A percentile compares a stretch with the other conserved stretches of the same genome.
These are phyloP conservation scores for Thalassaphorura encarpata DNA, from an alignment of 1,140 invertebrate species.

Conservation along the genomic window DNA sequence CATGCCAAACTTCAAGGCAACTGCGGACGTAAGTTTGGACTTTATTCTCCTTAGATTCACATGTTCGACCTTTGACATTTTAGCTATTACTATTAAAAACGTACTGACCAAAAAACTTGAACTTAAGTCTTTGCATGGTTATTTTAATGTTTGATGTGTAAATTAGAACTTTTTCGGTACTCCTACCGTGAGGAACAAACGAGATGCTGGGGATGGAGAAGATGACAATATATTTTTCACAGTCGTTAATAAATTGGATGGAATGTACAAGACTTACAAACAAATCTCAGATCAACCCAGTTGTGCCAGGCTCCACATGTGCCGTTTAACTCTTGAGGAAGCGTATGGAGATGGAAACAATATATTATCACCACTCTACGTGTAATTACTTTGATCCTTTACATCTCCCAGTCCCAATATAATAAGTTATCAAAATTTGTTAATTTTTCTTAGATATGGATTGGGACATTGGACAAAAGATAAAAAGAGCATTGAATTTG, in stretches of 20 bases:
- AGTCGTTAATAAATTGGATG: conserved; percentile 29
- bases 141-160: too few relatives aligned
- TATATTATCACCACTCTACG: conserved; percentile 24
- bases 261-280: conserved; percentile 24
- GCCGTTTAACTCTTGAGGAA: conserved; percentile 25
- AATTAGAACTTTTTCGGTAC: conserved; percentile 32
- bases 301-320: conserved; percentile 28
- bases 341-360: conserved; percentile 14
- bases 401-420: not conserved
- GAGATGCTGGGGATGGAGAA: conserved; percentile 8
- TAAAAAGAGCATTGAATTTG: conserved; percentile 9
- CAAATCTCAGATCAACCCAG: conserved; percentile 18
- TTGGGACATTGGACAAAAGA: conserved; percentile 22
- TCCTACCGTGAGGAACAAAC: conserved; percentile 22
- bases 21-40: conserved; percentile 25
- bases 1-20: conserved; percentile 24
- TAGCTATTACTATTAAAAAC: not conserved
- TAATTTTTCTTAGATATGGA: conserved; percentile 17
- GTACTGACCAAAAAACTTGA: not conserved
- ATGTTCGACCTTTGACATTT: not conserved
- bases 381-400: conserved; percentile 15
- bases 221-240: conserved; percentile 21
- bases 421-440: not conserved
- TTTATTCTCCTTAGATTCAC: not conserved
- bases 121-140: not conserved